A percentile compares a stretch with the other conserved stretches of the same genome.
Conservation (phyloP, 2,113 vertebrate species). For the Glaucidium brasilianum region DNA sequence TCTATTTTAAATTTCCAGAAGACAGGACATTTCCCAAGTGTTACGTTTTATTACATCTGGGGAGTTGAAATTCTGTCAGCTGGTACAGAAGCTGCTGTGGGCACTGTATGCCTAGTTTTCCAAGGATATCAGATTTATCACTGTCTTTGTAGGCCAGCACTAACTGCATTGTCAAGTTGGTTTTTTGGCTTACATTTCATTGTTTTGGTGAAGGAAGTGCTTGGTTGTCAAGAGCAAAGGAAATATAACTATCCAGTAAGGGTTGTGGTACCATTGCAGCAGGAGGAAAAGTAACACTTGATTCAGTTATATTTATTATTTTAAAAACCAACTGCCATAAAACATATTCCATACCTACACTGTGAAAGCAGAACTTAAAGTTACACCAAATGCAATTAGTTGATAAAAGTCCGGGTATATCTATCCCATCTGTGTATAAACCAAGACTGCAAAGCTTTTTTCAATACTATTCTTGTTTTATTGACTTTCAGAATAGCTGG, state of each 20-base stretch:
- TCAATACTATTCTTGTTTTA: background rate
- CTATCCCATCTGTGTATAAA: background rate
- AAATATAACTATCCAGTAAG: background rate
- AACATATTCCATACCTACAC: background rate
- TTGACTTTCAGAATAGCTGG: background rate
- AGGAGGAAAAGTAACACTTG: background rate
- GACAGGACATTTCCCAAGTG: background rate
- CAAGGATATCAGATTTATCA: background rate
- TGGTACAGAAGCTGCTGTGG: background rate
- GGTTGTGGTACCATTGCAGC: background rate
- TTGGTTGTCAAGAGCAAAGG: background rate
- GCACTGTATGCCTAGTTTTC: background rate
- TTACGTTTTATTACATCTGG: background rate
- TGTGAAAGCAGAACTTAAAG: background rate
- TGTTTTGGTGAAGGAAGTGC: background rate
- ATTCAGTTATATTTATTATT: background rate
- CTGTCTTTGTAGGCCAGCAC: background rate
- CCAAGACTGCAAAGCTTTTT: background rate
- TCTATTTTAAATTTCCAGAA: background rate
- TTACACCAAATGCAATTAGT: background rate
- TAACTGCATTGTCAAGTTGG: background rate
- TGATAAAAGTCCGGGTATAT: background rate
- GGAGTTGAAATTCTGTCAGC: background rate
- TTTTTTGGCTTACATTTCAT: background rate
- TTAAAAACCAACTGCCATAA: background rate